Percentiles rank a stretch among this genome's conserved stretches.
Conservation (phyloP, 2,113 vertebrate species). For the Datnioides undecimradiatus region DNA sequence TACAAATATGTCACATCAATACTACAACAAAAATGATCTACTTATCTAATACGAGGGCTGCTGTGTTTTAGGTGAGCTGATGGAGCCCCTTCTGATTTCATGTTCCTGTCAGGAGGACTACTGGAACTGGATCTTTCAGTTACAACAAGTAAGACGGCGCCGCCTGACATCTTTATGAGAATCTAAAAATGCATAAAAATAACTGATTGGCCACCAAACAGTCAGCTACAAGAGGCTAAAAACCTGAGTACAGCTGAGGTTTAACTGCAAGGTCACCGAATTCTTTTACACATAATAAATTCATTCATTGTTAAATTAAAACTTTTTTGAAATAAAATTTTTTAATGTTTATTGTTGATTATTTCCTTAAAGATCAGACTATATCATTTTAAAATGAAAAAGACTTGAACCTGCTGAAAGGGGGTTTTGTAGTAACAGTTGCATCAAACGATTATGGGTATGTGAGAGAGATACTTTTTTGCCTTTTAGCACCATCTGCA, state of each 20-base stretch:
- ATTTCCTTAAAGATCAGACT: too few species aligned
- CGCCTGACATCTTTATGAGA: neutral
- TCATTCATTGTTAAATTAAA: neutral
- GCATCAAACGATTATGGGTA: too few species aligned
- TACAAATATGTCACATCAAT: neutral
- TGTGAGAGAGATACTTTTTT: too few species aligned
- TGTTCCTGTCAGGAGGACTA: constrained; percentile 86
- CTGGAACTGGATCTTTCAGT: constrained; percentile 85
- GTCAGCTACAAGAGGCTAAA: neutral
- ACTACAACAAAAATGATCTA: too few species aligned
- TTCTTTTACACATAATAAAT: neutral
- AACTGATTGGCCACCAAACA: neutral
- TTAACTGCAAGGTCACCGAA: neutral
- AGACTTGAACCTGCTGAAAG: too few species aligned
- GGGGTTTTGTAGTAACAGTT: too few species aligned
- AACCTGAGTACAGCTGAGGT: neutral
- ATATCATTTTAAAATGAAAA: too few species aligned
- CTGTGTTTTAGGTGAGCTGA: constrained; percentile 81
- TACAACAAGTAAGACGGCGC: constrained; percentile 83
- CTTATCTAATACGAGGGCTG: too few species aligned
- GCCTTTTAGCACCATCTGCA: too few species aligned
- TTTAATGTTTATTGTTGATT: too few species aligned
- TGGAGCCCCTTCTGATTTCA: constrained; percentile 85
- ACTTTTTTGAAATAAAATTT: too few species aligned
- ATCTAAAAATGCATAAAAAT: neutral